Evolutionary conservation across 2,888 invertebrate genomes (phyloP).

Genomic region (Ophioninae sp.): DNA sequence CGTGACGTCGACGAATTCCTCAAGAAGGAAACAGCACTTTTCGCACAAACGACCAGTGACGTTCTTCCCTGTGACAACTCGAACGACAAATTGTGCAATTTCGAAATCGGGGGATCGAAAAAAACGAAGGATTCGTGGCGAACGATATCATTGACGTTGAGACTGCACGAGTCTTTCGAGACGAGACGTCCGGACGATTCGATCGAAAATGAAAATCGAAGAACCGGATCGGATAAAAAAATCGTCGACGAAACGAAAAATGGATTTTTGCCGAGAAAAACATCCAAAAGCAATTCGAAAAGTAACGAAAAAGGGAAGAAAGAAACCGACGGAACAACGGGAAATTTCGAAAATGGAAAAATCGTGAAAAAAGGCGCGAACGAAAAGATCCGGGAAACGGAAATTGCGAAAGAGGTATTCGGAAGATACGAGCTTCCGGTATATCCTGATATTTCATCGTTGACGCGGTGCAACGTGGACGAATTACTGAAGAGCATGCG

Average conservation of each 20-base stretch:
- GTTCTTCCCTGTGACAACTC: neutral
- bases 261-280: too few species aligned
- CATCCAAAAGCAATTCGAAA: neutral
- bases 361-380: neutral
- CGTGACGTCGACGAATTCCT: slow-evolving; percentile 8
- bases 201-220: neutral
- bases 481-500: slow-evolving; percentile 56
- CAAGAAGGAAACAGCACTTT: neutral
- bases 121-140: slow-evolving; percentile 18
- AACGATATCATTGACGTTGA: slow-evolving; percentile 42
- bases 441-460: slow-evolving; percentile 34
- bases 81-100: neutral
- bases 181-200: neutral
- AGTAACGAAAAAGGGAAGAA: neutral
- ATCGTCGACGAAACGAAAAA: neutral
- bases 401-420: neutral
- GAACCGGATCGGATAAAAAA: neutral
- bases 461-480: slow-evolving; percentile 53
- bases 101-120: neutral
- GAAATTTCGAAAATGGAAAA: neutral
- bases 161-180: slow-evolving; percentile 10
- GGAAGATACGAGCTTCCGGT: neutral
- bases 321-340: neutral
- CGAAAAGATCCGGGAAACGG: too few species aligned
- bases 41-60: neutral